These are phyloP conservation scores for Oopsacas minuta DNA, from an alignment of 37 sponge, comb jelly and placozoan genomes.

Conservation along the genomic window DNA sequence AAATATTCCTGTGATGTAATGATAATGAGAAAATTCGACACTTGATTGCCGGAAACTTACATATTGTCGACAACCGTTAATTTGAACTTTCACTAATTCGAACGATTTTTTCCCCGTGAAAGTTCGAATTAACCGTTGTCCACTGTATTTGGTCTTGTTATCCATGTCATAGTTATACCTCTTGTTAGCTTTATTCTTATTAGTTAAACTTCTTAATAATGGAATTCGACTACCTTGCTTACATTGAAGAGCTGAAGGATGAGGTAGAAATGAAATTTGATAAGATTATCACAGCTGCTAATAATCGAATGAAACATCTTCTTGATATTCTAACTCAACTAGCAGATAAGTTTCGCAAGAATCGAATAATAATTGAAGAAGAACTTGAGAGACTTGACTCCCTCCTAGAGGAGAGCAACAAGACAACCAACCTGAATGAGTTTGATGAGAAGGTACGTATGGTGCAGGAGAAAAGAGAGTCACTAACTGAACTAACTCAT, in stretches of 20 bases:
- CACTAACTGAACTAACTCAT: not conserved
- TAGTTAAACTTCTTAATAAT: too few species aligned
- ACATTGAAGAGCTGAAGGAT: not conserved
- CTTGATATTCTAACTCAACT: not conserved
- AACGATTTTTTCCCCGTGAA: too few species aligned
- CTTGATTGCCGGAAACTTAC: too few species aligned
- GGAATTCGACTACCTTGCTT: not conserved
- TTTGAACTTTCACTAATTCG: too few species aligned
- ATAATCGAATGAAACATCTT: not conserved
- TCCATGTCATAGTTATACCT: too few species aligned
- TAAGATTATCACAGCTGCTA: not conserved
- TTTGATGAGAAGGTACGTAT: not conserved
- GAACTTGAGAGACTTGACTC: not conserved
- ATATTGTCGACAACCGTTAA: too few species aligned
- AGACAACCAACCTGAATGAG: not conserved
- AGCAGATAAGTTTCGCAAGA: not conserved
- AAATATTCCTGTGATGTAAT: too few species aligned
- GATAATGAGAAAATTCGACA: too few species aligned
- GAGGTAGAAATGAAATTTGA: not conserved
- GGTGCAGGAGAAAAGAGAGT: slow-evolving; percentile 10
- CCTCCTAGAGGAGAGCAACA: not conserved
- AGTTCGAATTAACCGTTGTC: too few species aligned
- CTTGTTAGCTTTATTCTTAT: too few species aligned
- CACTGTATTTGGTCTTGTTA: too few species aligned
- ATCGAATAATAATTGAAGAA: not conserved